These are phyloP conservation scores for Drosophila prolongata DNA, from an alignment of 2,888 invertebrate species.

Conservation along the genomic window DNA sequence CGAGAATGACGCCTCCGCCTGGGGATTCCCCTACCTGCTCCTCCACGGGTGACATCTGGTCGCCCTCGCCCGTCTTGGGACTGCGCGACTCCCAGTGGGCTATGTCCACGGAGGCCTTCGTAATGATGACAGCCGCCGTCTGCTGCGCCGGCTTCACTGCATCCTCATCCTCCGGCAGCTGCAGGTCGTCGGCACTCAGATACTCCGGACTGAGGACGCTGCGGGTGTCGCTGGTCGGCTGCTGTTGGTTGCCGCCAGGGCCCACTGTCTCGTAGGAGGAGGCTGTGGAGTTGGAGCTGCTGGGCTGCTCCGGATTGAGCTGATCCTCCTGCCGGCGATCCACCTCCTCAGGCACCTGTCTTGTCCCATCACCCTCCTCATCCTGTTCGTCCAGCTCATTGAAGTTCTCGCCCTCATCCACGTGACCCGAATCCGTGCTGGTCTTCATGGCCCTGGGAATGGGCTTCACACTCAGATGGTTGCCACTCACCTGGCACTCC, in stretches of 20 bases:
- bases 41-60: constrained; percentile 86
- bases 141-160: constrained; percentile 64
- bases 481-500: constrained; percentile 20
- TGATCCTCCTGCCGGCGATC: constrained; percentile 24
- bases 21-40: constrained; percentile 84
- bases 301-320: constrained; percentile 41
- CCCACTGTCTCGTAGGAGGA: constrained; percentile 84
- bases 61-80: constrained; percentile 83
- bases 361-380: constrained; percentile 72
- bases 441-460: constrained; percentile 83
- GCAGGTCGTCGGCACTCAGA: constrained; percentile 85
- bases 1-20: constrained; percentile 54
- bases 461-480: constrained; percentile 75
- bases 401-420: constrained; percentile 82
- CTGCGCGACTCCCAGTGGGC: constrained; percentile 82
- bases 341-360: constrained; percentile 65
- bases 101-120: constrained; percentile 89
- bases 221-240: constrained; percentile 57
- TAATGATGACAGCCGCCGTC: constrained; percentile 89
- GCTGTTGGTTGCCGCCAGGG: constrained; percentile 55
- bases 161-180: constrained; percentile 61
- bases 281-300: constrained; percentile 82
- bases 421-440: constrained; percentile 84
- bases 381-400: constrained; percentile 81
- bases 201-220: constrained; percentile 81